Evolutionary conservation across 2,113 vertebrate species (phyloP).

Genomic region (Ploceus nigricollis): DNA sequence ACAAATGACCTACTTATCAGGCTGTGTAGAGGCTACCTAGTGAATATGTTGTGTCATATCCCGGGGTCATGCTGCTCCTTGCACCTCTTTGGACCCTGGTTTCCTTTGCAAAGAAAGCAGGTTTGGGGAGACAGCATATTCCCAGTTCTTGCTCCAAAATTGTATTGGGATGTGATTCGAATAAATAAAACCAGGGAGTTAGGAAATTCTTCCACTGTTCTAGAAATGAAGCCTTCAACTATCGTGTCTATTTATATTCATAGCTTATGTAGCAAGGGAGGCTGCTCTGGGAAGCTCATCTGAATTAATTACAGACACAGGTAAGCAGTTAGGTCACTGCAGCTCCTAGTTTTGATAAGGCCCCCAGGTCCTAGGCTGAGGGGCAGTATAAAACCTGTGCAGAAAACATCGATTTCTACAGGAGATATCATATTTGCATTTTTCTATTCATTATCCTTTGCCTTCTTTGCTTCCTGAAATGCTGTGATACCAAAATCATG

Average conservation of each 20-base stretch:
- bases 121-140: not conserved
- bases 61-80: not conserved
- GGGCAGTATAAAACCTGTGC: not conserved
- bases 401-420: not conserved
- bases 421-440: not conserved
- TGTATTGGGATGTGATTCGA: not conserved
- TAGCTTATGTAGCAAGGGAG: not conserved
- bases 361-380: not conserved
- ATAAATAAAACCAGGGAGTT: not conserved
- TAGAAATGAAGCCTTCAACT: not conserved
- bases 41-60: not conserved
- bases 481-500: not conserved
- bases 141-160: not conserved
- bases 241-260: not conserved
- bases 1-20: not conserved
- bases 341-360: not conserved
- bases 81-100: not conserved
- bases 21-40: not conserved
- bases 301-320: not conserved
- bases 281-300: not conserved
- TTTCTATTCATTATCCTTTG: not conserved
- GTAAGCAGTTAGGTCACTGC: not conserved
- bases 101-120: not conserved
- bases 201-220: not conserved
- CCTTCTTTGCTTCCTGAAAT: not conserved